Base-by-base conservation (phyloP, 2,797 vertebrate genomes). In the Salarias fasciatus region DNA sequence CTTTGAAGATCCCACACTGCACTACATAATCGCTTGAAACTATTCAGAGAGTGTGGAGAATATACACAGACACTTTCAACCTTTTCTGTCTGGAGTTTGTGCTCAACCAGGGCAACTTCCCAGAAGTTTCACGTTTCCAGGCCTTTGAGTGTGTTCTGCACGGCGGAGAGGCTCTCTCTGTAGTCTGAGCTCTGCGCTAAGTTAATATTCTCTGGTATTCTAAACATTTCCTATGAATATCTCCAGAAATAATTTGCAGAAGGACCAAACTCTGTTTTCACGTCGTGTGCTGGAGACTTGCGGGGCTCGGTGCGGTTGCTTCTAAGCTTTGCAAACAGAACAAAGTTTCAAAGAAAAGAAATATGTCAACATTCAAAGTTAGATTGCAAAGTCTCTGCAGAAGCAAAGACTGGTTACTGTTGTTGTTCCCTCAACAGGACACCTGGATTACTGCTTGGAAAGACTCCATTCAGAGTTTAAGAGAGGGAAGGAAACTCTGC, bases 201-300 rank as follows among this genome's bases (percentile, higher is more conserved):
- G 75, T 38, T 71, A 77, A 81, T 56, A 61, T 36, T 14, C 40
- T 45, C n/a, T 59, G 74, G 46, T 51, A 61, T 75, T 63, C 37
- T 8, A 61, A 53, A 61, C 50, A 72, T 80, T 37, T 59, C 40
- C 40, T 57, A 41, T 53, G 28, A 75, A 47, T 41, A 46, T 51
- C 31, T 53, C 24, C 24, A 1, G 56, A 75, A 55, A 57, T 5
- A 50, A 29, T 50, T 13, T 10, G n/a, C 11, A 40, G 5, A 37
- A 5, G n/a, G 15, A 42, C 12, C 7, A 37, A 30, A 58, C 11
- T 13, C 11, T 0, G 5, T 36, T 24, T 61, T 30, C 0, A 0
- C 33, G 47, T 60, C 6, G 5, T 35, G 35, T 58, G 2, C 2
- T 8, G 3, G 11, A n/a, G n/a, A 49, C 29, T 41, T 54, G 3